Evolutionary conservation across 2,888 invertebrate genomes (phyloP).

Genomic region (Lottia scabra): DNA sequence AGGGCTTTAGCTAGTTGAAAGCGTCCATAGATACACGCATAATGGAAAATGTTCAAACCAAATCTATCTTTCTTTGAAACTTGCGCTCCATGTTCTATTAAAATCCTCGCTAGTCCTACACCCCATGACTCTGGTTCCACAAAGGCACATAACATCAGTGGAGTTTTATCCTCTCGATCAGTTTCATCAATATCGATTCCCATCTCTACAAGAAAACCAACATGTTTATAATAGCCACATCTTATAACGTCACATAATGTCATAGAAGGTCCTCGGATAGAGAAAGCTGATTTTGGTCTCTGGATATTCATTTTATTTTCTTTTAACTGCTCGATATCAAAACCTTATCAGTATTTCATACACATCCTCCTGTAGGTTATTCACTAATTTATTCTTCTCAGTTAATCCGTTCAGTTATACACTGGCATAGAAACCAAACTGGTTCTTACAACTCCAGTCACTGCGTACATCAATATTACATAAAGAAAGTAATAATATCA

Average conservation of each 20-base stretch:
- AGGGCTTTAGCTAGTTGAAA: conserved; percentile 50
- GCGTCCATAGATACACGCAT: conserved; percentile 62
- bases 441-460: too few relatives aligned
- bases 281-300: conserved; percentile 29
- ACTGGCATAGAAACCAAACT: too few relatives aligned
- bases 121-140: conserved; percentile 62
- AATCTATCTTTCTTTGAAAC: conserved; percentile 50
- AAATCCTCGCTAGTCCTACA: conserved; percentile 59
- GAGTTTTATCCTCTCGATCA: conserved; percentile 55
- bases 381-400: too few relatives aligned
- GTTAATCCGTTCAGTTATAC: too few relatives aligned
- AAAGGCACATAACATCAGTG: conserved; percentile 62
- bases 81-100: conserved; percentile 64
- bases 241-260: conserved; percentile 52
- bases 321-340: too few relatives aligned
- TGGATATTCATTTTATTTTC: too few relatives aligned
- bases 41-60: conserved; percentile 64
- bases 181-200: conserved; percentile 53
- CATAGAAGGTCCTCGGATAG: conserved; percentile 28
- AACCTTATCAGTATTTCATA: too few relatives aligned
- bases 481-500: too few relatives aligned
- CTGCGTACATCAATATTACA: too few relatives aligned
- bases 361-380: too few relatives aligned
- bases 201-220: conserved; percentile 59
- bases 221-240: conserved; percentile 63